Evolutionary conservation across 2,888 invertebrate species (phyloP), one percentile per base, ranked within the genome.

Genomic region (Lasioglossum morio): DNA sequence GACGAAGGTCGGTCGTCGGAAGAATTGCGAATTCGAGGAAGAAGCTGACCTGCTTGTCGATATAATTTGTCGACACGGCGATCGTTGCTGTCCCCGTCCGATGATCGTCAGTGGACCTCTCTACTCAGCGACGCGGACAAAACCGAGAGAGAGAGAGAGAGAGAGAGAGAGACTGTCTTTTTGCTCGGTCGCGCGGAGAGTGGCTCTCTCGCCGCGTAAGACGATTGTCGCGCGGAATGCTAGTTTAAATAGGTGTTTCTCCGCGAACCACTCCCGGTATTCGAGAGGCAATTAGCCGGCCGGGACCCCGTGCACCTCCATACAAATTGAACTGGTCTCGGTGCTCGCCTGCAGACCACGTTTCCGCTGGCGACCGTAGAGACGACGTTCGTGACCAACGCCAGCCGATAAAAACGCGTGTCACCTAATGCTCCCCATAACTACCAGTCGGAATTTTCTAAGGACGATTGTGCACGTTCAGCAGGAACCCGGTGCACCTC

Each of bases 191-290:
- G 7, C 77, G 30, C 63, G 34, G 79, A 63, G 63, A 75, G 79
- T 79, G 76, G 77, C 70, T 82, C 74, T 72, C 77, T 72, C 77
- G 76, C 16, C 81, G 74, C 83, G 81, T 75, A 78, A 79, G 88
- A 82, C 84, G 86, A 82, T 88, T 86, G 86, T 87, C 89, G 84
- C 48, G 70, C 63, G 88, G 89, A 85, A 85, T 90, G 80, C 87
- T 87, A 87, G 90, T 82, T 90, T 86, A 87, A 89, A 84, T 90
- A 90, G 88, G 82, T 88, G 88, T 90, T 90, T 82, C 88, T 74
- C 74, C 84, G 75, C 79, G 83, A 83, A 76, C 82, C 78, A 81
- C 86, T 90, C 86, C 72, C 72, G 89, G 90, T 81, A 89, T 90
- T 87, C 89, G 84, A 86, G 90, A 77, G 79, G 90, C 90, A 90